A percentile compares a stretch with the other conserved stretches of the same genome.
phyloP scores from a whole-genome alignment of 1,140 invertebrate genomes.

The Drosophila sechellia region DNA sequence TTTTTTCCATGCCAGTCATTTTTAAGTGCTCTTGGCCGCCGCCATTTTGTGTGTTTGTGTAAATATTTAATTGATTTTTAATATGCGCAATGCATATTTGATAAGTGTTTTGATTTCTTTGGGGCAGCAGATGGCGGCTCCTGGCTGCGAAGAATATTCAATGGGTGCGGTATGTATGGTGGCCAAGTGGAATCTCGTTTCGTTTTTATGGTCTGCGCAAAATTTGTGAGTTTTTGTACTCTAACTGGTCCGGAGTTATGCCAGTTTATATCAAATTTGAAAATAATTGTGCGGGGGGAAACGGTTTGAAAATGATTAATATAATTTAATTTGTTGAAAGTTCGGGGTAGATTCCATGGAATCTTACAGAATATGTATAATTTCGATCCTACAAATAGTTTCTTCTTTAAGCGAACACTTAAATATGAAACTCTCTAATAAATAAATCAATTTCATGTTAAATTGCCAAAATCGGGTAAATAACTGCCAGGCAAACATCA shows the following conservation, averaged over 20 bases:
- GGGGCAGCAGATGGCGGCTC: conserved; percentile 20
- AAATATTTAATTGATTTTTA: conserved; percentile 82
- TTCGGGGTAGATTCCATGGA: too few relatives aligned
- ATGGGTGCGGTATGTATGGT: background rate
- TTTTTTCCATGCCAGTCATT: conserved; percentile 34
- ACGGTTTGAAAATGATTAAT: conserved; percentile 2
- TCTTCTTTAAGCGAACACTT: too few relatives aligned
- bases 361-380: too few relatives aligned
- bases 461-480: conserved; percentile 14
- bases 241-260: background rate
- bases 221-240: conserved; percentile 23
- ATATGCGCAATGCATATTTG: conserved; percentile 76
- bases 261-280: conserved; percentile 6
- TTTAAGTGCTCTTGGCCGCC: conserved; percentile 52
- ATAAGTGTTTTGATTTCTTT: conserved; percentile 73
- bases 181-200: conserved; percentile 16
- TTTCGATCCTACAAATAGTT: too few relatives aligned
- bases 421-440: background rate
- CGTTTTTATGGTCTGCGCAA: conserved; percentile 43
- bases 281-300: conserved; percentile 4
- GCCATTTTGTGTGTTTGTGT: conserved; percentile 66
- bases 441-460: background rate
- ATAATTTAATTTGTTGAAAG: background rate
- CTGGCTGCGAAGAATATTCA: background rate
- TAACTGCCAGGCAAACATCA: conserved; percentile 16